Conservation (phyloP, 2,888 invertebrate genomes). For the Amaurobius ferox region DNA sequence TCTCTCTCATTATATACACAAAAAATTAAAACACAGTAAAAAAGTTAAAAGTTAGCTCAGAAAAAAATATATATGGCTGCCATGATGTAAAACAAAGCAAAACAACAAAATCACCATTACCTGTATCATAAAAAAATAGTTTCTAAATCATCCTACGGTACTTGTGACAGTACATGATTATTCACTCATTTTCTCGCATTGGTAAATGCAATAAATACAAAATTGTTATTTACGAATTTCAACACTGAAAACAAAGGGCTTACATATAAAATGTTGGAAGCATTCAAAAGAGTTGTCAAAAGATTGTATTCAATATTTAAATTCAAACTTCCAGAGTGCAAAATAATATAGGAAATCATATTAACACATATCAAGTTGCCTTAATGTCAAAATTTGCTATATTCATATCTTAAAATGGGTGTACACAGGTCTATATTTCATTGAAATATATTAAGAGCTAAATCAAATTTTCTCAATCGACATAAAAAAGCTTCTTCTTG, state of each 20-base stretch:
- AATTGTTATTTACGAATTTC: background rate
- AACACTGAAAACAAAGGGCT: background rate
- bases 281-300: background rate
- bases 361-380: no score
- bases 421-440: no score
- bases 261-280: background rate
- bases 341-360: no score
- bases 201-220: slow-evolving; percentile 12
- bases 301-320: no score
- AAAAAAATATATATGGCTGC: slow-evolving; percentile 13
- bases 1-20: slow-evolving; percentile 62
- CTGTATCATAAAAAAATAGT: slow-evolving; percentile 7
- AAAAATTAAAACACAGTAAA: slow-evolving; percentile 30
- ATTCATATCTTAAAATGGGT: no score
- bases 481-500: no score
- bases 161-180: background rate
- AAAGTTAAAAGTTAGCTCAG: background rate
- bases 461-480: no score
- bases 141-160: slow-evolving; percentile 6
- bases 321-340: no score
- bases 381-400: no score
- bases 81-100: background rate
- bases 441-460: no score
- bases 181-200: background rate
- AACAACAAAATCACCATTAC: slow-evolving; percentile 16